Base-by-base conservation (phyloP, 35 echinoderm and acorn worm genomes). In the Anneissia japonica region DNA sequence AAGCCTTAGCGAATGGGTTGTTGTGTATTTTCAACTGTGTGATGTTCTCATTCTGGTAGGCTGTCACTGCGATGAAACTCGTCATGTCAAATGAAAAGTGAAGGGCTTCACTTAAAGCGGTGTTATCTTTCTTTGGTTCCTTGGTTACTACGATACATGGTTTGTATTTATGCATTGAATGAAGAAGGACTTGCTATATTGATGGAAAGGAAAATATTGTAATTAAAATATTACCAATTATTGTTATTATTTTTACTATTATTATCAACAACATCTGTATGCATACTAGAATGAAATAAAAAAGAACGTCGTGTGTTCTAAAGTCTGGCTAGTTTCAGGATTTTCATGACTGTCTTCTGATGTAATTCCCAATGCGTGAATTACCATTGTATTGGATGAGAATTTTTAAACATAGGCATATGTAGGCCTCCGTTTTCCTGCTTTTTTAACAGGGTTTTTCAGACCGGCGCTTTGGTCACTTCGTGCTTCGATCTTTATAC, bases 81-180 rank as follows among this genome's bases (percentile, higher is more conserved):
- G 95, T 93, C 43, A 91, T 77, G 21, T 75, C 79, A 46, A 97
- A 93, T 34, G 46, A 36, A 78, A 90, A 86, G 72, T 28, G 38
- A 31, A 34, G 7, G 23, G 28, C 39, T 79, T 41, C 76, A 39
- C 0, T 85, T 26, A 64, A 37, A 4, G 5, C 88, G 45, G n/a
- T 30, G 30, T 16, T 30, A 74, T 32, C 43, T 33, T 79, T 34
- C 0, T 37, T 32, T 17, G 45, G 17, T 35, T 82, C 83, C 75
- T 87, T 36, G 17, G 34, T 31, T 36, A 97, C 88, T 21, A 93
- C 81, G 30, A 93, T 86, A 3, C 83, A 39, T 16, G 95, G 95
- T 6, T 84, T 97, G 45, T 97, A 97, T 37, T 91, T 93, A 46
- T 93, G 87, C 95, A 97, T 97, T 0, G 95, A 97, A n/a, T 97